Evolutionary conservation across 1,140 invertebrate species (phyloP), one percentile per base, ranked within the genome.

Genomic region (Cardiocondyla obscurior): DNA sequence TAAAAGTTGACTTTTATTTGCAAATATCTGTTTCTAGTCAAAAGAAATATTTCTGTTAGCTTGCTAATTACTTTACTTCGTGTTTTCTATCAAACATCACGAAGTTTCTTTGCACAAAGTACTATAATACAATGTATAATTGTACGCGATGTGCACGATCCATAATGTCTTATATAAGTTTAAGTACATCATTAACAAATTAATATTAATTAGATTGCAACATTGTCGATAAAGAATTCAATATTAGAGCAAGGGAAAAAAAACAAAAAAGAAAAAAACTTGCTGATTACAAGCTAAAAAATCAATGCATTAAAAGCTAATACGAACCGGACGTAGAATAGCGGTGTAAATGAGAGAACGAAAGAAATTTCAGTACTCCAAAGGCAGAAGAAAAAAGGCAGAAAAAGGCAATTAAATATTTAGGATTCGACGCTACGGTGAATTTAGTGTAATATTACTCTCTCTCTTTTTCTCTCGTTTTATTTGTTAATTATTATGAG

Each of bases 401-500:
- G 19, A 62, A 62, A 69, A 51, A 53, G 4, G 30, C 30, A 49
- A 70, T 70, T 33, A 53, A 70, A 70, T 53, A 33, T 22, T 70
- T 22, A 70, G 0, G 28, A 36, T 36, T 14, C 28, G 44, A 69
- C 28, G 28, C 10, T 51, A 30, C n/a, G 8, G n/a, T 70, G n/a
- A 30, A 70, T 70, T 49, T 70, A 36, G 30, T 33, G 16, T 33
- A 70, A 53, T 70, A 70, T 70, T 70, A 60, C 28, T 44, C 36
- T n/a, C 49, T 53, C 49, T 53, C 49, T 51, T 19, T 51, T 19
- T 53, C 28, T 58, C 7, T 58, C 25, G 14, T 36, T 73, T 46
- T 8, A 62, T 30, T 49, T 25, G 36, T 19, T 64, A 76, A 76
- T 76, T 64, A 39, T 76, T 12, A 14, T 33, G 10, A 49, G 28